Base-by-base conservation (phyloP, 1,140 invertebrate species). In the Drosophila arizonae region DNA sequence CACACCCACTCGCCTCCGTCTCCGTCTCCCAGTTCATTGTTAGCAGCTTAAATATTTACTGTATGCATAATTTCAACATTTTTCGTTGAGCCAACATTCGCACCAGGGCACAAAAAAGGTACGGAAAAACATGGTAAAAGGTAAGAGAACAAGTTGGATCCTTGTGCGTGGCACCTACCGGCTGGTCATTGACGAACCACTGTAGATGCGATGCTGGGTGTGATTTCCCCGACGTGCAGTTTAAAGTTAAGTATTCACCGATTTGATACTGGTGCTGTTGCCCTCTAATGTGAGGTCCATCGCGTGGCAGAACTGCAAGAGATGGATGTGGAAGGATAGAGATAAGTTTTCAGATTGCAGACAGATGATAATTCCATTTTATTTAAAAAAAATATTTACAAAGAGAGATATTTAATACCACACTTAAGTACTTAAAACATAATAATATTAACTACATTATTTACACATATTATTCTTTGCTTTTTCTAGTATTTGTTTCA, bases 171-270 rank as follows among this genome's bases (percentile, higher is more conserved):
- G 52, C 52, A 92, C 93, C 93, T 93, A 97, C 96, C 94, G 94
- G 94, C 81, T 95, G 93, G 72, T 96, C 95, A 90, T 97, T 97
- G 90, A 97, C 95, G 92, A 95, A 96, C 96, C 96, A 97, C 86
- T 94, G 94, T 33, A 97, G 93, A 58, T 94, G 92, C 9, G 96
- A 95, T 28, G 95, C 94, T 24, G 96, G 96, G 91, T 95, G 95
- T 54, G 96, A 96, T 89, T 95, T 95, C 39, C 95, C 95, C 24
- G 96, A 97, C 17, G 96, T 97, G 90, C 96, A 97, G 92, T 97
- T 97, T 66, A 97, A 92, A 88, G 95, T 95, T 72, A 97, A 93
- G 64, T 94, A 94, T 88, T 97, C 96, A 33, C 96, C 96, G 80
- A 94, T 95, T 91, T 96, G 94, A 90, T 96, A 95, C 90, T 96